Evolutionary conservation across 2,888 invertebrate species (phyloP).

Genomic region (Odontothrips loti): DNA sequence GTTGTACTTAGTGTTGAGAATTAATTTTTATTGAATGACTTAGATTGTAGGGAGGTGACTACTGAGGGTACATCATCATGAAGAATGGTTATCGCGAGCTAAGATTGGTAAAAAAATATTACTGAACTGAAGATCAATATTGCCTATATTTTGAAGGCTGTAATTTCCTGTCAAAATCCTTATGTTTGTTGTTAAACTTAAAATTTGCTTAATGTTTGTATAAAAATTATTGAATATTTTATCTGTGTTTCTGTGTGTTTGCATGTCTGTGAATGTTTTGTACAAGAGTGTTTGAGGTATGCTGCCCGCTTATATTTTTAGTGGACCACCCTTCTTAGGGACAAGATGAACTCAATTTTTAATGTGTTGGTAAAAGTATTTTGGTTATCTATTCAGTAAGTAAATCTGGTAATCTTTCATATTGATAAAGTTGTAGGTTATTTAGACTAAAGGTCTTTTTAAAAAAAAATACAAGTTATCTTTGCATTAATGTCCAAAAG

Average conservation of each 20-base stretch:
- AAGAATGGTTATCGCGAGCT: not conserved
- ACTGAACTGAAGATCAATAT: not conserved
- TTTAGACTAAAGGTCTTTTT: no score
- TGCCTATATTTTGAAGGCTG: not conserved
- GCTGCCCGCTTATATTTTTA: not conserved
- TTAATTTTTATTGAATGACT: not conserved
- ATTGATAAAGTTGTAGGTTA: no score
- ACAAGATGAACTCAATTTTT: slow-evolving; percentile 8
- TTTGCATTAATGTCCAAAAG: no score
- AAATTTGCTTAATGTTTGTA: not conserved
- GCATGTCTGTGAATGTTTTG: not conserved
- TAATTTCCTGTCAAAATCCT: not conserved
- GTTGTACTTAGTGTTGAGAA: not conserved
- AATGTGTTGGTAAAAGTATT: not conserved
- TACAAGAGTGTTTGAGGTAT: not conserved
- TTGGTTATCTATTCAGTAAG: no score
- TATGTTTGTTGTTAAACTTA: not conserved
- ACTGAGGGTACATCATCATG: not conserved
- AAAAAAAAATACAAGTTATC: no score
- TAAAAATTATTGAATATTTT: not conserved
- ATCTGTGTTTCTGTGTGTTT: not conserved
- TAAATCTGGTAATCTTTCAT: no score
- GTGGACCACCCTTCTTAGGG: slow-evolving; percentile 3
- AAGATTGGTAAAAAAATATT: not conserved
- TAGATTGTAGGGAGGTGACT: not conserved